Evolutionary conservation across 2,797 vertebrate species (phyloP), one percentile per base, ranked within the genome.

Genomic region (Silurus aristotelis): DNA sequence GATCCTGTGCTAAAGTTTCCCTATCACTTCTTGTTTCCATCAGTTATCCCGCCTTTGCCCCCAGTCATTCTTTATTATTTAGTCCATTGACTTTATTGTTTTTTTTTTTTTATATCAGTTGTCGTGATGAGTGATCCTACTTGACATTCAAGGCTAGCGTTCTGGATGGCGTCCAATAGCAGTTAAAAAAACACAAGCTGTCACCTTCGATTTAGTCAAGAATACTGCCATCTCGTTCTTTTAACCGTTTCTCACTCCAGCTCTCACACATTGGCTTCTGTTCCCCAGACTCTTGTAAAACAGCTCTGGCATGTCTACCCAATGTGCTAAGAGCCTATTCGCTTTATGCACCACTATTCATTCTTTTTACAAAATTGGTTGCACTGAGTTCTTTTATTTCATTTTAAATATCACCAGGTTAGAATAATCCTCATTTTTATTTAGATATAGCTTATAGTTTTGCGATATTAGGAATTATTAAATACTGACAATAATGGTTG

Each of bases 281-380:
- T 86, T 86, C 72, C 82, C 82, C 83, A 63, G 75, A 83, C 84
- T 46, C 90, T 87, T 81, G 85, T 80, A 92, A 90, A 82, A 82
- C 83, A 86, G 83, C 88, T 91, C 91, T 85, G 92, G 91, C 91
- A 92, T 92, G 92, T 93, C 89, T 92, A 91, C 88, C 88, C 75
- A 48, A 90, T 88, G 91, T 93, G 91, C 55, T 63, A 82, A 87
- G 55, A 84, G 61, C 55, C 56, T 55, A 60, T 73, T 70, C 14
- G 22, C 2, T 55, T 83, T 19, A 25, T 83, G 20, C 46, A 52
- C 19, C 20, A 46, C 38, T 25, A 10, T 76, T 17, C 22, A 81
- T 55, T 27, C n/a, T 55, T 68, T 67, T 25, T 71, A 75, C 27
- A n/a, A 25, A 58, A 19, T 55, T 70, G 22, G 68, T 66, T 46